Evolutionary conservation across 2,888 invertebrate genomes (phyloP).

Genomic region (Lissocephala sabroskyi): DNA sequence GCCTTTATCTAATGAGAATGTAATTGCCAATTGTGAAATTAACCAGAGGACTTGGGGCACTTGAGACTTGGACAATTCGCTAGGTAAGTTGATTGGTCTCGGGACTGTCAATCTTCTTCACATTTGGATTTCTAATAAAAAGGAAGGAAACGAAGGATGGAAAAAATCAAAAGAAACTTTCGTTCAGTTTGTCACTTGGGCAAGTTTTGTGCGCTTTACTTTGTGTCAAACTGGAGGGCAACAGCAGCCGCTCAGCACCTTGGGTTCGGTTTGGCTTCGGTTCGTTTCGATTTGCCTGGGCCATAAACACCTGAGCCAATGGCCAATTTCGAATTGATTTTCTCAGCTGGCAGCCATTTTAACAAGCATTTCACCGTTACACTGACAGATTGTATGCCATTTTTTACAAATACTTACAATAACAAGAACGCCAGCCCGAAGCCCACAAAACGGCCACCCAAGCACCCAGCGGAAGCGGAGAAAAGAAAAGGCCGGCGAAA

Average conservation of each 20-base stretch:
- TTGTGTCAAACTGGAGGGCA: background rate
- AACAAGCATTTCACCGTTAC: conserved; percentile 24
- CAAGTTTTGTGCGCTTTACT: background rate
- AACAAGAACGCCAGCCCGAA: conserved; percentile 44
- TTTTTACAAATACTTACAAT: conserved; percentile 51
- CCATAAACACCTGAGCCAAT: conserved; percentile 19
- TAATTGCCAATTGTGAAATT: conserved; percentile 53
- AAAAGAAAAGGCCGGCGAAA: too few relatives aligned
- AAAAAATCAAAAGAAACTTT: conserved; percentile 13
- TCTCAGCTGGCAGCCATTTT: conserved; percentile 23
- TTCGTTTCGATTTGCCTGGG: background rate
- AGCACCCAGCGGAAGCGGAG: too few relatives aligned
- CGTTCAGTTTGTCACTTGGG: conserved; percentile 32
- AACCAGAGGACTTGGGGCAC: conserved; percentile 10
- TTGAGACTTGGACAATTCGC: background rate
- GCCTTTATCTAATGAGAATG: conserved; percentile 44
- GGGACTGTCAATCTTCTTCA: too few relatives aligned
- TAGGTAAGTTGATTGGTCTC: background rate
- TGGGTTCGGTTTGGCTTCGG: background rate
- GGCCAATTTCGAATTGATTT: conserved; percentile 57
- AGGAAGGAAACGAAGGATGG: too few relatives aligned
- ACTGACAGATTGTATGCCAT: conserved; percentile 63
- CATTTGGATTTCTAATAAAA: conserved; percentile 27
- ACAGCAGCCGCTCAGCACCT: background rate
- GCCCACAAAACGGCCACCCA: too few relatives aligned